phyloP scores from a whole-genome alignment of 2,888 invertebrate species.

The Cybosia mesomella region DNA sequence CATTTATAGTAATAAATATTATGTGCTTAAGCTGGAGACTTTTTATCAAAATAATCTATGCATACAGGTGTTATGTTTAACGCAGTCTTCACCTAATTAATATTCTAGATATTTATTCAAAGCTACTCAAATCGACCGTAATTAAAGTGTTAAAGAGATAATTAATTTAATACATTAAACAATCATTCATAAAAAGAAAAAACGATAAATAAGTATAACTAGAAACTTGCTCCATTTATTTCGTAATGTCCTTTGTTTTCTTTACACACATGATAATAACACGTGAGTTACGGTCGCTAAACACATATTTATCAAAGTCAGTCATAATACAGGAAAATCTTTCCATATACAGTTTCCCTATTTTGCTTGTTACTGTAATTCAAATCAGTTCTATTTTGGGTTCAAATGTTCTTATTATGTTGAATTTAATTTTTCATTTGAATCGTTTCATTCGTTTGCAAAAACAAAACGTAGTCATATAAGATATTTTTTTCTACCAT shows the following conservation, averaged over 20 bases:
- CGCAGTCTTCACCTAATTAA: too few species aligned
- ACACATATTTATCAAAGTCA: slow-evolving; percentile 45
- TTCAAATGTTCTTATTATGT: neutral
- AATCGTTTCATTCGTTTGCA: neutral
- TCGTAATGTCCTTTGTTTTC: neutral
- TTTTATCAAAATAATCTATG: too few species aligned
- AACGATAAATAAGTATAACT: neutral
- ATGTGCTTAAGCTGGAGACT: too few species aligned
- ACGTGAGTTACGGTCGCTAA: slow-evolving; percentile 35
- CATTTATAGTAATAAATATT: too few species aligned
- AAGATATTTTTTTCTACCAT: too few species aligned
- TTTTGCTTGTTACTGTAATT: slow-evolving; percentile 31
- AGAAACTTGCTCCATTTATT: neutral
- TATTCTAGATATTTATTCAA: too few species aligned
- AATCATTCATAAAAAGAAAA: neutral
- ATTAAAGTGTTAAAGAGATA: neutral
- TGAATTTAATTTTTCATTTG: slow-evolving; percentile 1
- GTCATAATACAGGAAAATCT: slow-evolving; percentile 27
- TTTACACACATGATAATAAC: slow-evolving; percentile 8
- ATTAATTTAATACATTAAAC: neutral
- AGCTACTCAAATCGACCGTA: too few species aligned
- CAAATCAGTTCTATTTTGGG: slow-evolving; percentile 22
- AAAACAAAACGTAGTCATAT: neutral
- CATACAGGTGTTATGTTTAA: too few species aligned
- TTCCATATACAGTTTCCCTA: slow-evolving; percentile 48